phyloP scores from a whole-genome alignment of 2,888 invertebrate species.

The Exocentrus adspersus region DNA sequence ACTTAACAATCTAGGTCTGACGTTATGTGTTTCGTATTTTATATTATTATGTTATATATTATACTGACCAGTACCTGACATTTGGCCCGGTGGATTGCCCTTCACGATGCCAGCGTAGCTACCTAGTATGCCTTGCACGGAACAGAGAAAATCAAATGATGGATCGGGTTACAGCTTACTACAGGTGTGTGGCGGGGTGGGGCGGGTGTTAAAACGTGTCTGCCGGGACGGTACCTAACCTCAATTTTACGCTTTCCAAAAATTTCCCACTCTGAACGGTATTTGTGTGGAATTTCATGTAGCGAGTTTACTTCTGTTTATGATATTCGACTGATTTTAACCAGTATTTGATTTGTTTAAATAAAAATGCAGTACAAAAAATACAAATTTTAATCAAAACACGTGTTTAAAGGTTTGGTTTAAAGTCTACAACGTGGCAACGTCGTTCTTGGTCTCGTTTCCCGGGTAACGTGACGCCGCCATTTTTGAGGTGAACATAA shows the following conservation, averaged over 20 bases:
- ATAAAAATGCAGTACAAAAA: no score
- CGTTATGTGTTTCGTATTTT: not conserved
- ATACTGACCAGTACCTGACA: conserved; percentile 86
- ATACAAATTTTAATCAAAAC: no score
- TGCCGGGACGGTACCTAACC: conserved; percentile 15
- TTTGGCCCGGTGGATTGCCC: conserved; percentile 81
- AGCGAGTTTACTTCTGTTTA: no score
- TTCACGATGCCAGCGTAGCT: conserved; percentile 92
- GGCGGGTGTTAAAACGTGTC: conserved; percentile 36
- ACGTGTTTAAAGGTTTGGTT: no score
- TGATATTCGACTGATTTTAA: no score
- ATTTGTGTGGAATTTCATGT: conserved; percentile 6
- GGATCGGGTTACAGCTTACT: conserved; percentile 57
- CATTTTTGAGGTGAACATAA: no score
- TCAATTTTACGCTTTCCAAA: not conserved
- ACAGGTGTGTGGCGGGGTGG: conserved; percentile 45
- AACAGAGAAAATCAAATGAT: conserved; percentile 59
- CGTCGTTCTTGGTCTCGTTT: no score
- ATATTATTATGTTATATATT: conserved; percentile 36
- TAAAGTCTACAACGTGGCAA: no score
- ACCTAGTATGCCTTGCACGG: conserved; percentile 68
- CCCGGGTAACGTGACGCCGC: no score
- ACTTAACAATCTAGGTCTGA: conserved; percentile 11
- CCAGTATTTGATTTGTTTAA: no score
- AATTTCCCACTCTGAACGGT: not conserved